Conservation (phyloP, 2,888 invertebrate species). For the Gonocerus acuteangulatus region DNA sequence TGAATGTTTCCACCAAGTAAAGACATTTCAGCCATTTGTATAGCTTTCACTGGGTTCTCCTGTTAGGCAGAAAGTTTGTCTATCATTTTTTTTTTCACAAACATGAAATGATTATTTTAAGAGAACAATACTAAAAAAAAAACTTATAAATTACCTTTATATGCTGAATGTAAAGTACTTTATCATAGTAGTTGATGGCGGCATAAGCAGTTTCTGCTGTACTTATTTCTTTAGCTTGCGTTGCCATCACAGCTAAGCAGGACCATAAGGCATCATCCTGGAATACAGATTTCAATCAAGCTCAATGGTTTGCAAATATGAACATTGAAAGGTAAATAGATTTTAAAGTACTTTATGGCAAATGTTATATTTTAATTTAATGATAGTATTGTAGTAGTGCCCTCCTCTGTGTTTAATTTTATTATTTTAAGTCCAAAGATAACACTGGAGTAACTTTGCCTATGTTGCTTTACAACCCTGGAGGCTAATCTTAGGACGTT, state of each 20-base stretch:
- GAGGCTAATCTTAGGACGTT: no score
- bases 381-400: no score
- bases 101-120: neutral
- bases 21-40: conserved; percentile 59
- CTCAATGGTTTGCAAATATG: neutral
- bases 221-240: conserved; percentile 73
- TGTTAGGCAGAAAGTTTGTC: conserved; percentile 37
- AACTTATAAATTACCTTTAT: conserved; percentile 57
- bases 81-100: neutral
- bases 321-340: no score
- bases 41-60: conserved; percentile 49
- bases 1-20: conserved; percentile 58
- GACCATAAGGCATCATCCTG: conserved; percentile 74
- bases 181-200: conserved; percentile 75
- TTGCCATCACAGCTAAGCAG: conserved; percentile 84
- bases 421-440: no score
- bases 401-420: no score
- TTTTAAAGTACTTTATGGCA: neutral
- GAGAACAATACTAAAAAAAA: no score
- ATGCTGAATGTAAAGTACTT: conserved; percentile 76
- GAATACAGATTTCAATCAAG: neutral
- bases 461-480: no score
- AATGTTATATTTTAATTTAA: neutral
- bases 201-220: conserved; percentile 94
- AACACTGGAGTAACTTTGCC: no score